Evolutionary conservation across 2,113 vertebrate species (phyloP).

Genomic region (Pteronura brasiliensis): DNA sequence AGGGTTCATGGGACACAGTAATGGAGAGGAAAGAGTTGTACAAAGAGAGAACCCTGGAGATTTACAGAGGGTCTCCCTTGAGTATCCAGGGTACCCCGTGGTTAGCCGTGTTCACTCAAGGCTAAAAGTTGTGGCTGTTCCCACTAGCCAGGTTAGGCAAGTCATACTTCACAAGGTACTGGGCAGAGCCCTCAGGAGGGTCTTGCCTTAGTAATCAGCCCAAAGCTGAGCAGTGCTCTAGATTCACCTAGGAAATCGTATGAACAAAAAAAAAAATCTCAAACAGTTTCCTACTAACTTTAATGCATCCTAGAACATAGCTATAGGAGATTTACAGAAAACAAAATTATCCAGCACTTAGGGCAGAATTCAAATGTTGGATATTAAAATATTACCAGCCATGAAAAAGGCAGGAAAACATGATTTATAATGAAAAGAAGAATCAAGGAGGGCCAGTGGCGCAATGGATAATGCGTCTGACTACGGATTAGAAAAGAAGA

Average conservation of each 20-base stretch:
- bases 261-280: not conserved
- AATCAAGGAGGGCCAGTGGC: too few species aligned
- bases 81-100: not conserved
- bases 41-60: not conserved
- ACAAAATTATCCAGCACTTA: not conserved
- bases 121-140: not conserved
- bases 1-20: not conserved
- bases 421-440: not conserved
- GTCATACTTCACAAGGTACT: not conserved
- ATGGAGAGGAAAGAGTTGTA: not conserved
- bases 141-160: not conserved
- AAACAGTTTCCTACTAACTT: not conserved
- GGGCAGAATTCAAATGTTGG: not conserved
- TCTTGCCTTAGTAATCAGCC: not conserved
- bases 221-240: not conserved
- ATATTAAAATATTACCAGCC: not conserved
- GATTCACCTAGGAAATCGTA: not conserved
- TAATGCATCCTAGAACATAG: not conserved
- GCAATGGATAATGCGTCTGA: too few species aligned
- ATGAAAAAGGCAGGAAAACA: not conserved
- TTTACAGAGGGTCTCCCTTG: not conserved
- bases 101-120: not conserved
- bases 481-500: not conserved
- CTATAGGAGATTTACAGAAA: not conserved
- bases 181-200: not conserved